Percentiles rank a stretch among this genome's conserved stretches.
phyloP scores from a whole-genome alignment of 1,140 invertebrate species.

The Brachionus manjavacas region DNA sequence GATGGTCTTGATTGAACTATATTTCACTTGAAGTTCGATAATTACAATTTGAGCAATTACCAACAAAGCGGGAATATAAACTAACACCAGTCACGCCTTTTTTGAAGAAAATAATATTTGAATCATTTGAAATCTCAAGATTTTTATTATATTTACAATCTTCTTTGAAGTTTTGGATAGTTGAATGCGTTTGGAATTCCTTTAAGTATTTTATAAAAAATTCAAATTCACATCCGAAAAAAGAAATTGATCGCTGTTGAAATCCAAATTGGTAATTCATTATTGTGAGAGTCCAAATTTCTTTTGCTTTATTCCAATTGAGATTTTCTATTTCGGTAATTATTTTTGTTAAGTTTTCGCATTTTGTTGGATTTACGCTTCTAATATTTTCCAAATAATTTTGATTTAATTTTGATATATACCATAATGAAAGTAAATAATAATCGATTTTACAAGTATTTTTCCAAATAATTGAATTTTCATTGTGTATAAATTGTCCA shows the following conservation, averaged over 20 bases:
- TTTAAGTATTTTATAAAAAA: conserved; percentile 8
- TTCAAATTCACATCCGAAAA: neutral
- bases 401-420: neutral
- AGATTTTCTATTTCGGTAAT: conserved; percentile 9
- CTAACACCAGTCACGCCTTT: neutral
- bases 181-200: conserved; percentile 5
- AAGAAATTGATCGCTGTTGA: neutral
- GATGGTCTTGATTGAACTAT: conserved; percentile 6
- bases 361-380: neutral
- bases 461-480: neutral
- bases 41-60: conserved; percentile 14
- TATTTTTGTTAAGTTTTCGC: neutral
- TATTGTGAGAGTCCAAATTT: neutral
- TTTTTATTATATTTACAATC: conserved; percentile 11
- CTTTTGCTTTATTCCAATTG: conserved; percentile 20
- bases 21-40: neutral
- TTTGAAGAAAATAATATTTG: conserved; percentile 13
- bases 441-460: conserved; percentile 25
- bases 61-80: neutral
- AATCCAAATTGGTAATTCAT: conserved; percentile 6
- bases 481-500: neutral
- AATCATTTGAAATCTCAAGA: neutral
- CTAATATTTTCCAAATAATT: conserved; percentile 3
- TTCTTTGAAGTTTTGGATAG: neutral
- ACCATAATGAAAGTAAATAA: conserved; percentile 2